Conservation (phyloP, 92 coral and sea anemone species). For the Epizoanthus fatuus region DNA sequence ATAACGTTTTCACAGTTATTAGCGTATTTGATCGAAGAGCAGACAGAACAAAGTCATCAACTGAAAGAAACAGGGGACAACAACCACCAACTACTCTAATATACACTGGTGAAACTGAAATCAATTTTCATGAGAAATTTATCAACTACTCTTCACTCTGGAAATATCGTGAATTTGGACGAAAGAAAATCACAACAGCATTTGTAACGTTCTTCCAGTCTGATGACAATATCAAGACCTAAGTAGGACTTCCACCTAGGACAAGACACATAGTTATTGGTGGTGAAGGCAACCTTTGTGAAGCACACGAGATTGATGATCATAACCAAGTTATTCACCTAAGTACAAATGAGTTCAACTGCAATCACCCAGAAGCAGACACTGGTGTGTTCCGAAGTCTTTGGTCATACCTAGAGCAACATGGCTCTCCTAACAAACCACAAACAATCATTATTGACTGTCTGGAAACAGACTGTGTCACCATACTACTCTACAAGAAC, state of each 20-base stretch:
- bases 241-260: slow-evolving; percentile 22
- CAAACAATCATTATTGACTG: slow-evolving; percentile 42
- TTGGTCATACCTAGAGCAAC: slow-evolving; percentile 3
- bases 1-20: not conserved
- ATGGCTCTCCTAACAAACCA: not conserved
- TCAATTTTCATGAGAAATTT: slow-evolving; percentile 29
- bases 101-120: slow-evolving; percentile 20
- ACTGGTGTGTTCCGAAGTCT: slow-evolving; percentile 38
- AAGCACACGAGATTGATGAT: slow-evolving; percentile 18
- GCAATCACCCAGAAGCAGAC: slow-evolving; percentile 45
- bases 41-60: slow-evolving; percentile 24
- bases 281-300: slow-evolving; percentile 22
- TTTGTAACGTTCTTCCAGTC: slow-evolving; percentile 10
- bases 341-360: slow-evolving; percentile 12
- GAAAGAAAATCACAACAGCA: slow-evolving; percentile 34
- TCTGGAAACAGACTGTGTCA: slow-evolving; percentile 49
- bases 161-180: slow-evolving; percentile 48
- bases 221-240: not conserved
- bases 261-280: slow-evolving; percentile 26
- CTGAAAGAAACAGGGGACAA: slow-evolving; percentile 31
- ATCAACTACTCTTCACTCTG: slow-evolving; percentile 42
- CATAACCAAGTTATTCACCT: slow-evolving; percentile 23
- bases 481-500: slow-evolving; percentile 39
- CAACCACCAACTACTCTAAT: slow-evolving; percentile 34
- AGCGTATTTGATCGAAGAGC: slow-evolving; percentile 46